phyloP scores from a whole-genome alignment of 2,113 vertebrate species.

The Sardina pilchardus region DNA sequence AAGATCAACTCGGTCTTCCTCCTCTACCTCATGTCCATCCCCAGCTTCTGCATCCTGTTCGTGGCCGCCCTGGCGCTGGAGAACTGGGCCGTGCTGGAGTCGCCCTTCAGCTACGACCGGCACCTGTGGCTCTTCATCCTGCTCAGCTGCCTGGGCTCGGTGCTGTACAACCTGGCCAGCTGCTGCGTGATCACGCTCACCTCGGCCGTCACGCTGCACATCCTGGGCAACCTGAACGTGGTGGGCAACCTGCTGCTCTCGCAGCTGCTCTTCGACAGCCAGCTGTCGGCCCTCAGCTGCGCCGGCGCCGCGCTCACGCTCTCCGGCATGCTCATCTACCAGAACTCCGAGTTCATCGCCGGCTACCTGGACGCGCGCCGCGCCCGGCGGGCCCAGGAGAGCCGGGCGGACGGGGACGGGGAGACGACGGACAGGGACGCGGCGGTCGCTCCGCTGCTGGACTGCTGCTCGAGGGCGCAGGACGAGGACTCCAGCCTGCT shows the following conservation, averaged over 20 bases:
- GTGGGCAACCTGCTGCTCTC: slow-evolving; percentile 93
- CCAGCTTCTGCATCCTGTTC: slow-evolving; percentile 90
- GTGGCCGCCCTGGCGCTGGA: slow-evolving; percentile 85
- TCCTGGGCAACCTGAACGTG: slow-evolving; percentile 90
- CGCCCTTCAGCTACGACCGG: slow-evolving; percentile 70
- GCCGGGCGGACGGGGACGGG: background rate
- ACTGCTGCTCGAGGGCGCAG: background rate
- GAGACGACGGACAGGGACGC: slow-evolving; percentile 19
- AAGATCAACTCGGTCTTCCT: slow-evolving; percentile 86
- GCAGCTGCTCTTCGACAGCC: slow-evolving; percentile 84
- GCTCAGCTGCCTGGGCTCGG: slow-evolving; percentile 92
- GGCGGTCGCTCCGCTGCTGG: background rate
- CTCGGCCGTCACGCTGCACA: slow-evolving; percentile 92
- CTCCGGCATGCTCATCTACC: slow-evolving; percentile 89
- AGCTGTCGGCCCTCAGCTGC: slow-evolving; percentile 84
- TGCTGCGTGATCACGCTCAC: slow-evolving; percentile 91
- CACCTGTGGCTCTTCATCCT: slow-evolving; percentile 87
- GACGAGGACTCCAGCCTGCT: background rate
- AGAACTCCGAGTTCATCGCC: slow-evolving; percentile 83
- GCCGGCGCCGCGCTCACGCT: slow-evolving; percentile 83
- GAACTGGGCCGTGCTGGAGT: slow-evolving; percentile 77
- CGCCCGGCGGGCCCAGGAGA: slow-evolving; percentile 40
- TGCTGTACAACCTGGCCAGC: slow-evolving; percentile 95
- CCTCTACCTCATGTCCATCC: slow-evolving; percentile 91
- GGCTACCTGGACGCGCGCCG: slow-evolving; percentile 67